Percentiles rank a stretch among this genome's conserved stretches.
Evolutionary conservation across 2,113 vertebrate genomes (phyloP).

Genomic region (Leptodactylus fuscus): DNA sequence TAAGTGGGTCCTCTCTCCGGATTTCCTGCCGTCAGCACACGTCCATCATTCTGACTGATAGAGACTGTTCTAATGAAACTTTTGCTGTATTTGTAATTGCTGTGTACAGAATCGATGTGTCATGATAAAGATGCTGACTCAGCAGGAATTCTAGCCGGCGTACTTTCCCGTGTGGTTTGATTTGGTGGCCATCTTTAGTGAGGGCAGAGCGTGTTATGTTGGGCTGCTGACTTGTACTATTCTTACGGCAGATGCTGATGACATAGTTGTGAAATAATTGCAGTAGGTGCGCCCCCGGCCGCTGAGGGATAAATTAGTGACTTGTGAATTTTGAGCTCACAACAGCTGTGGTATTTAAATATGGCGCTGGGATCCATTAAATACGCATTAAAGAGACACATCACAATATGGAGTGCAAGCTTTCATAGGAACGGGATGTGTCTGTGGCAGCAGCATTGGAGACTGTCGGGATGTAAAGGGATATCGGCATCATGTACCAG

Average conservation of each 20-base stretch:
- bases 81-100: neutral
- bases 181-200: constrained; percentile 18
- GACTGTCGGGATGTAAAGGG: no score
- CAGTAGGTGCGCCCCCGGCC: constrained; percentile 23
- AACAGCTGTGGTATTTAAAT: constrained; percentile 42
- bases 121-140: no score
- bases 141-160: neutral
- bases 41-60: neutral
- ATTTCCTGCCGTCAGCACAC: neutral
- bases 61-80: neutral
- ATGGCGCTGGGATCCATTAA: constrained; percentile 23
- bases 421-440: neutral
- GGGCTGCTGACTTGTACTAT: neutral
- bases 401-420: neutral
- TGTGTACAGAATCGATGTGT: neutral
- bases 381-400: neutral
- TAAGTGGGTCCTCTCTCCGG: neutral
- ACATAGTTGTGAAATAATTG: constrained; percentile 42
- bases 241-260: constrained; percentile 26
- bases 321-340: constrained; percentile 24
- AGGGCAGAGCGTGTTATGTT: neutral
- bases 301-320: constrained; percentile 11
- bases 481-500: neutral
- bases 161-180: neutral
- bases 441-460: no score